phyloP scores from a whole-genome alignment of 2,888 invertebrate species.

The Drosophila cracens region DNA sequence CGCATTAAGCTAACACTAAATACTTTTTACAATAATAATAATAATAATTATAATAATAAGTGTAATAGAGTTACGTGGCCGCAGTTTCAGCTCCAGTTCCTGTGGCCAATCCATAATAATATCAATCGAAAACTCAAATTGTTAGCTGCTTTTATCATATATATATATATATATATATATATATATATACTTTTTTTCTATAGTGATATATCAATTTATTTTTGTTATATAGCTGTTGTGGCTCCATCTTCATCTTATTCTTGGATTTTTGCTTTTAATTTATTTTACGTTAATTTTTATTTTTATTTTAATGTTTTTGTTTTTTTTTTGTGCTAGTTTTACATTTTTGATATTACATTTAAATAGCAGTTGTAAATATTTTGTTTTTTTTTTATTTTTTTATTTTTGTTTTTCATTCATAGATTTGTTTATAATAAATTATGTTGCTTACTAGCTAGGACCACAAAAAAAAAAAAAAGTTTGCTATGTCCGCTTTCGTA shows the following conservation, averaged over 20 bases:
- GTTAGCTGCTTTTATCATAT: constrained; percentile 50
- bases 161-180: not conserved
- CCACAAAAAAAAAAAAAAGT: constrained; percentile 78
- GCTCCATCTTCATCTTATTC: constrained; percentile 8
- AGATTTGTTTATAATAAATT: constrained; percentile 74
- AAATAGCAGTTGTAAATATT: constrained; percentile 60
- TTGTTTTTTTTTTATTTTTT: constrained; percentile 23
- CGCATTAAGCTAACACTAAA: constrained; percentile 83
- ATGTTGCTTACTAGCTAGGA: constrained; percentile 74
- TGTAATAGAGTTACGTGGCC: constrained; percentile 52
- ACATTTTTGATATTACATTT: constrained; percentile 74
- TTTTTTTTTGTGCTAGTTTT: constrained; percentile 55
- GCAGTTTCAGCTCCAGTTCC: constrained; percentile 40
- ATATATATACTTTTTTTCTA: constrained; percentile 23
- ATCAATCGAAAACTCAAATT: constrained; percentile 64
- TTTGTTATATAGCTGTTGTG: constrained; percentile 59
- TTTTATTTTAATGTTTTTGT: constrained; percentile 16
- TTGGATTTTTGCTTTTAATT: constrained; percentile 19
- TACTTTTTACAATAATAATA: constrained; percentile 81
- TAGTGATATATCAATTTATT: constrained; percentile 57
- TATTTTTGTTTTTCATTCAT: constrained; percentile 43
- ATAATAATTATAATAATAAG: constrained; percentile 59
- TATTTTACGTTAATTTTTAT: constrained; percentile 16
- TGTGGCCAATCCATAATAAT: constrained; percentile 58
- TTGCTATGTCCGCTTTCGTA: constrained; percentile 67